phyloP scores from a whole-genome alignment of 2,888 invertebrate species.

The Apotomis betuletana region DNA sequence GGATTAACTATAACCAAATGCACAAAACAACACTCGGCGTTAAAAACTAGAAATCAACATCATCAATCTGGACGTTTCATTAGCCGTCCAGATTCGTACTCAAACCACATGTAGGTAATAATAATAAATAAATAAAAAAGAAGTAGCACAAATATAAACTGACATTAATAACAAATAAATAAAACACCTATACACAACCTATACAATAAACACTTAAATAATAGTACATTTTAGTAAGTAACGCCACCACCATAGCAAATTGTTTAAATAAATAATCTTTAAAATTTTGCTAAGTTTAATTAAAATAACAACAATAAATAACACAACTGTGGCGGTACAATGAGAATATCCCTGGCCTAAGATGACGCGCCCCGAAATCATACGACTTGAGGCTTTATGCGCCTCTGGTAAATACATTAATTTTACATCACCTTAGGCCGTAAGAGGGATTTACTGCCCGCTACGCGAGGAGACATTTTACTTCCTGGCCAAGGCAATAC shows the following conservation, averaged over 20 bases:
- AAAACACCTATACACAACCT: constrained; percentile 5
- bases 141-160: constrained; percentile 12
- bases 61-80: neutral
- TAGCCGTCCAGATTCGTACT: neutral
- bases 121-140: constrained; percentile 15
- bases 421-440: no score
- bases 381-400: no score
- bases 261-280: neutral
- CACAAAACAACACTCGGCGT: constrained; percentile 16
- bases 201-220: constrained; percentile 23
- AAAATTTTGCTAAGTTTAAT: neutral
- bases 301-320: neutral
- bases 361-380: no score
- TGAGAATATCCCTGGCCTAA: neutral
- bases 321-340: neutral
- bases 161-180: constrained; percentile 25
- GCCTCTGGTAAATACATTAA: no score
- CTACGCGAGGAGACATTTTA: no score
- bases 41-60: neutral
- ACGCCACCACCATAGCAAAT: constrained; percentile 34
- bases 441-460: no score
- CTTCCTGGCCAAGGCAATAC: no score
- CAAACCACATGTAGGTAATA: neutral
- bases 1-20: constrained; percentile 20
- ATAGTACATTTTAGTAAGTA: constrained; percentile 34